A percentile compares a stretch with the other conserved stretches of the same genome.
Evolutionary conservation across 2,113 vertebrate genomes (phyloP).

Genomic region (Cephalopterus ornatus): DNA sequence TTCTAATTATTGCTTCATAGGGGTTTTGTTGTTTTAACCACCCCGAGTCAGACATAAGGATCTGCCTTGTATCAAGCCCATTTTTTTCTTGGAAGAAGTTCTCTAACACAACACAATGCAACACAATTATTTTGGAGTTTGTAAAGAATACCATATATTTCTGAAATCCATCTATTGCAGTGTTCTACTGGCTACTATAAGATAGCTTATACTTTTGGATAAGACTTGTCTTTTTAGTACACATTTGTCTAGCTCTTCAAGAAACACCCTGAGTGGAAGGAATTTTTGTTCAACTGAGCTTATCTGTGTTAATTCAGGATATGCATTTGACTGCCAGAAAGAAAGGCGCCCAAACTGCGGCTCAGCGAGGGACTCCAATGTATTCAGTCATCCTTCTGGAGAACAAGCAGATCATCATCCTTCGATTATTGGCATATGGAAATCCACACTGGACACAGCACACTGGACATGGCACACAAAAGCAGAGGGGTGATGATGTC

Average conservation of each 20-base stretch:
- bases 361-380: not conserved
- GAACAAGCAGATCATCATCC: not conserved
- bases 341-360: not conserved
- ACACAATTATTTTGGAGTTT: not conserved
- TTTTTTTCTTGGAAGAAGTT: not conserved
- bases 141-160: not conserved
- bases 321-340: not conserved
- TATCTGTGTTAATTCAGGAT: not conserved
- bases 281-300: not conserved
- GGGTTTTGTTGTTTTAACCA: not conserved
- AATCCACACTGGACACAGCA: not conserved
- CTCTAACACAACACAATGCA: not conserved
- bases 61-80: not conserved
- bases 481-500: not conserved
- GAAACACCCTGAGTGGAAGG: not conserved
- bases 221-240: not conserved
- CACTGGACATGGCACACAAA: not conserved
- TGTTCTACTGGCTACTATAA: not conserved
- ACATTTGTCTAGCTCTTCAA: not conserved
- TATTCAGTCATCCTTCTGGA: not conserved
- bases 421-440: not conserved
- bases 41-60: not conserved
- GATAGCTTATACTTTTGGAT: not conserved
- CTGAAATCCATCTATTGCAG: not conserved
- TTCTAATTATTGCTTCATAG: conserved; percentile 12